Evolutionary conservation across 2,888 invertebrate genomes (phyloP).

Genomic region (Acanthosepion lycidas): DNA sequence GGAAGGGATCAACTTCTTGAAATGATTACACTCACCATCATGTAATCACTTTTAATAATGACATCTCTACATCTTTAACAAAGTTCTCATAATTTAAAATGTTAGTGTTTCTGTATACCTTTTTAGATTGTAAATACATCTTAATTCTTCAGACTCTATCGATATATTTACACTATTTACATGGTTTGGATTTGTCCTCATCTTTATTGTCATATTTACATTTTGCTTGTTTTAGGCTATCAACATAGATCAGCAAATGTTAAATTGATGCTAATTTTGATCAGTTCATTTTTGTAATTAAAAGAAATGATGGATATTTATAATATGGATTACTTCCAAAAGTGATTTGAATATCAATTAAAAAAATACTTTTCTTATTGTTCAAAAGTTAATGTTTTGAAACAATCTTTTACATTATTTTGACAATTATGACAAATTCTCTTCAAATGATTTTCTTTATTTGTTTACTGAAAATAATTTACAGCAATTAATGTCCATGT

Average conservation of each 20-base stretch:
- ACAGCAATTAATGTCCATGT: no score
- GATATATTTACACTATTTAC: no score
- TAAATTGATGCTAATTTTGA: not conserved
- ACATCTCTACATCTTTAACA: not conserved
- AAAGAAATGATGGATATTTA: not conserved
- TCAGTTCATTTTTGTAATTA: not conserved
- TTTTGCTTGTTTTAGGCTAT: not conserved
- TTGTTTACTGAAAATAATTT: no score
- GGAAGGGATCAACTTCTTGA: not conserved
- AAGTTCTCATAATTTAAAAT: not conserved
- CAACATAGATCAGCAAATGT: not conserved
- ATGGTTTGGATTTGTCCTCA: no score
- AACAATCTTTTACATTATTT: no score
- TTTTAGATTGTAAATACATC: not conserved
- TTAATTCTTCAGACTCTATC: not conserved
- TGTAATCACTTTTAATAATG: not conserved
- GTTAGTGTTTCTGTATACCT: not conserved
- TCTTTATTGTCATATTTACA: no score
- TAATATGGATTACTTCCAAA: not conserved
- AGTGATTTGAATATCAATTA: not conserved
- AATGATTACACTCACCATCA: not conserved
- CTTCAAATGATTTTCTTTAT: no score
- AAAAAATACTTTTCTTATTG: no score
- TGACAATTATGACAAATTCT: no score
- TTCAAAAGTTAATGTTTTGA: no score